These are phyloP conservation scores for Merluccius polli DNA, from an alignment of 2,797 vertebrate genomes.

Conservation along the genomic window DNA sequence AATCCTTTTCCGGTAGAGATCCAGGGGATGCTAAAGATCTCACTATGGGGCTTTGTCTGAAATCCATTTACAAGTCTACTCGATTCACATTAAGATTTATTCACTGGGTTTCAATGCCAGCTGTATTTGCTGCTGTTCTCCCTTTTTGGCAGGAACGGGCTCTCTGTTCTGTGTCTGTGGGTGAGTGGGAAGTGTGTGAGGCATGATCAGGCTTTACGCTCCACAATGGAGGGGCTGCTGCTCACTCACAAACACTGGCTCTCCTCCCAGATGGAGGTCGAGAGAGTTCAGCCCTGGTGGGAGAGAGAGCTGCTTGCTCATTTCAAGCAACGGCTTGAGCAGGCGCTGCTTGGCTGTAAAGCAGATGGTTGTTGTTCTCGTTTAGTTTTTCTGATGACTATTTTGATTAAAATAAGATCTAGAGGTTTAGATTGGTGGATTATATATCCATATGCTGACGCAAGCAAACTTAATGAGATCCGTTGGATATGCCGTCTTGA, in stretches of 20 bases:
- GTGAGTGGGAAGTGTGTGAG: not conserved
- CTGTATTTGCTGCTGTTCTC: constrained; percentile 1
- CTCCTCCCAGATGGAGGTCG: constrained; percentile 36
- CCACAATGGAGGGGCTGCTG: constrained; percentile 31
- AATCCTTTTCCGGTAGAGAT: not conserved
- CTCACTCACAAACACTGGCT: constrained; percentile 41
- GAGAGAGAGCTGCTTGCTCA: constrained; percentile 19
- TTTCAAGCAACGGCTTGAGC: not conserved
- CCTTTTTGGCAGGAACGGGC: not conserved
- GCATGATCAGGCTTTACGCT: constrained; percentile 20
- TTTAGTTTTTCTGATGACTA: not conserved
- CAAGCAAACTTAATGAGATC: not conserved
- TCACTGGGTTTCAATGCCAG: not conserved
- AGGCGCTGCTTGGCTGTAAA: not conserved
- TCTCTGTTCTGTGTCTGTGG: not conserved
- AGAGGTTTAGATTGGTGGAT: not conserved
- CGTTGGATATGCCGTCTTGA: not conserved
- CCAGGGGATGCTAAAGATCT: not conserved
- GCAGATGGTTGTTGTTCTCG: not conserved
- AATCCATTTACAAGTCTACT: not conserved
- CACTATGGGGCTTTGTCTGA: not conserved
- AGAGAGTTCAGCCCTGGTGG: constrained; percentile 31
- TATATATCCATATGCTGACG: not conserved
- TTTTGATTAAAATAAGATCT: not conserved
- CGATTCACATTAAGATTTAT: not conserved